Conservation (phyloP, 2,113 vertebrate species). For the Ageneiosus marmoratus region DNA sequence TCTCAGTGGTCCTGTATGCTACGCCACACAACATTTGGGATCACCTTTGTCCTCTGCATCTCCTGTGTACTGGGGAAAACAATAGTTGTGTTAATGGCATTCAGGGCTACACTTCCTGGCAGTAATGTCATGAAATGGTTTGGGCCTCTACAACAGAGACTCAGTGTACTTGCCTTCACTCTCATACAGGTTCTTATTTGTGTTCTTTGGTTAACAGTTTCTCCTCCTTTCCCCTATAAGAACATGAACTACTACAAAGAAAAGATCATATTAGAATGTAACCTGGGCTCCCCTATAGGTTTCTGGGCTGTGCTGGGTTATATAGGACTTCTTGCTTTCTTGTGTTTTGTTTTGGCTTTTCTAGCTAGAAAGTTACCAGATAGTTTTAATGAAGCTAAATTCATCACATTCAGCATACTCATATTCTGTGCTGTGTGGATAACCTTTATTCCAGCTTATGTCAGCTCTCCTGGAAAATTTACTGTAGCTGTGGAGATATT, state of each 20-base stretch:
- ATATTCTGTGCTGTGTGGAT: conserved; percentile 77
- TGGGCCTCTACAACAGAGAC: conserved; percentile 67
- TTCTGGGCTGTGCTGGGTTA: conserved; percentile 74
- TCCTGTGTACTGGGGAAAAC: too few relatives aligned
- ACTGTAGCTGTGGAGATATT: conserved; percentile 76
- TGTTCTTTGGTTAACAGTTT: conserved; percentile 58
- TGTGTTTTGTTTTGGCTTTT: conserved; percentile 72
- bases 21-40: too few relatives aligned
- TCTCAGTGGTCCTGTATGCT: too few relatives aligned
- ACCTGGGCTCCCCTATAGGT: conserved; percentile 66
- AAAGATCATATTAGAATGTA: conserved; percentile 74
- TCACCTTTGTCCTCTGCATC: too few relatives aligned
- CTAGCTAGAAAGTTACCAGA: conserved; percentile 72
- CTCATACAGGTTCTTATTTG: conserved; percentile 69
- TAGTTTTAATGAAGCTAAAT: conserved; percentile 68
- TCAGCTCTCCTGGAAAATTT: conserved; percentile 74
- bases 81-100: too few relatives aligned
- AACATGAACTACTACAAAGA: conserved; percentile 66
- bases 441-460: conserved; percentile 74
- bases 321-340: conserved; percentile 69
- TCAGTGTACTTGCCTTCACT: conserved; percentile 65
- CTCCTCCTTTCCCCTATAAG: conserved; percentile 67
- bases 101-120: too few relatives aligned
- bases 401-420: conserved; percentile 77
- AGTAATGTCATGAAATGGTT: conserved; percentile 50